Evolutionary conservation across 2,113 vertebrate species (phyloP), one percentile per base, ranked within the genome.

Genomic region (Clarias batrachus): DNA sequence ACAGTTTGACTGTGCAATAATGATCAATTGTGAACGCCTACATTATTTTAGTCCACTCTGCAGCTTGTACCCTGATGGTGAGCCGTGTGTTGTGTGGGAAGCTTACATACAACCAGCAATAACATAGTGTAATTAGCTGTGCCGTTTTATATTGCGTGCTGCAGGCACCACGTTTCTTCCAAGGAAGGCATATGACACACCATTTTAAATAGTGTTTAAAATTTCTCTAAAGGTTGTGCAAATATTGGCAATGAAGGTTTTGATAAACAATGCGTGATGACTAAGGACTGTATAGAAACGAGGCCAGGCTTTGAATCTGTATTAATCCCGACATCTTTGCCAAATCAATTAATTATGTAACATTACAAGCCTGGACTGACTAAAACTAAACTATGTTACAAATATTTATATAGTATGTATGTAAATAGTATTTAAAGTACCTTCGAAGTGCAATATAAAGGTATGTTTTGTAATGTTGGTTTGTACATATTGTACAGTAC

Each of bases 121-220:
- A 71, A 74, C 81, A 86, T 93, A 93, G 92, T 91, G 89, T 93
- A 93, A 95, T 68, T 92, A 92, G 84, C 91, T 84, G 88, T 80
- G 88, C 59, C 56, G 73, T 87, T 91, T 86, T 93, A 91, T 93
- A 91, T 23, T 91, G 91, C 91, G 90, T 91, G 91, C 77, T 84
- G 63, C 81, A 87, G 73, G 66, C 85, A 82, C 66, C 33, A 66
- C 60, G 16, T 48, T 73, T 87, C 78, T 78, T 66, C 82, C 37
- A 86, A 85, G 41, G 65, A 65, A 73, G 76, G 85, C 84, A 82
- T 71, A 79, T 79, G 87, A 79, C 66, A 77, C 77, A 60, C 70
- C n/a, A 33, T 71, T 76, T 11, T 60, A 82, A 83, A 83, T 76
- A 73, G 33, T 30, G 60, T 14, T 68, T 62, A 71, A 73, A 52